Evolutionary conservation across 1,140 invertebrate species (phyloP), one percentile per base, ranked within the genome.

Genomic region (Nasonia longicornis): DNA sequence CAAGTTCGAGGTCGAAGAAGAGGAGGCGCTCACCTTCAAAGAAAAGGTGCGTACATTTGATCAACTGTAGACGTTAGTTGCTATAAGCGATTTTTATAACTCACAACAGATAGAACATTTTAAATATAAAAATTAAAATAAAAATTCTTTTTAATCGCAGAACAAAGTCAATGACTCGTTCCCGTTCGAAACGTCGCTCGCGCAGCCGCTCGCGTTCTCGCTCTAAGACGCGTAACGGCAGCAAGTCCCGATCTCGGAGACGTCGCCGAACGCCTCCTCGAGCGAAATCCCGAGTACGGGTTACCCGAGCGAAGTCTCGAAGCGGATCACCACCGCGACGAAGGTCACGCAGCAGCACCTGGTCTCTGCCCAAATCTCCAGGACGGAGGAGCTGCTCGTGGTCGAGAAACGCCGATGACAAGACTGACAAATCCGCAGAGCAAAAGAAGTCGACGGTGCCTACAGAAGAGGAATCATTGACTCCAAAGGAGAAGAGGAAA

Each of bases 361-460:
- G 89, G 89, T 90, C 89, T 1, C 70, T 90, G 66, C 89, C 89
- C 14, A 89, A 88, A 69, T 89, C 89, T 11, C 86, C 88, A 0
- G 83, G 86, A 58, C 84, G 85, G 58, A 85, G 88, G 81, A 90
- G 88, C 45, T 89, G 89, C 70, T 90, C 89, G 0, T 90, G 89
- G 89, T 89, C 88, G 0, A 89, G 87, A 77, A 82, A 74, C 10
- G 85, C 79, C 0, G 86, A 88, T 58, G 71, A 88, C 58, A 73
- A 86, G 20, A 66, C 67, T 31, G 10, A 84, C 7, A 45, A 77
- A 67, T 16, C 67, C 70, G 78, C 84, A 66, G 48, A 73, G 66
- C 64, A 84, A 29, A n/a, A 16, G 63, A 80, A 79, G 29, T 26
- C n/a, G 16, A 58, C 45, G 72, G n/a, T 22, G 75, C n/a, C 20